Base-by-base conservation (phyloP, 2,113 vertebrate genomes). In the Peromyscus maniculatus region DNA sequence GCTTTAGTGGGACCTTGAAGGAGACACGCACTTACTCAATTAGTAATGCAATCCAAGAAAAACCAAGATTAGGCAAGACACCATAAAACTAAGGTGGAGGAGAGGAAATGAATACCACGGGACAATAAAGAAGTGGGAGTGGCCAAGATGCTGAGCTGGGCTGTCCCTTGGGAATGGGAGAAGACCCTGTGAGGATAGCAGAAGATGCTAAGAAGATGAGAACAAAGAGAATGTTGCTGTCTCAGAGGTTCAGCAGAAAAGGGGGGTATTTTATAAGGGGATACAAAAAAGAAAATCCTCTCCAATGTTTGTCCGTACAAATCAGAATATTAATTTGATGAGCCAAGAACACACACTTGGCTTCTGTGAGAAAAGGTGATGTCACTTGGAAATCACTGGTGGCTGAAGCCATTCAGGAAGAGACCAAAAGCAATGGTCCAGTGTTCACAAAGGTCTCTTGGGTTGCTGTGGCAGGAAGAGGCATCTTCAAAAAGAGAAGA, bases 241-340 rank as follows among this genome's bases (percentile, higher is more conserved):
- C 82, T 98, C 99, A 13, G 96, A 15, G 97, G 99, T 99, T 98
- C 99, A 99, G 4, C 99, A 99, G 92, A 99, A 99, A 92, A 99
- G 99, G 97, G 99, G 99, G 97, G 99, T 99, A 1, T 99, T 99
- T 49, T 99, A 99, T 98, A 98, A 95, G 99, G 99, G 97, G 99
- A 99, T 97, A 99, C 99, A 12, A 99, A 99, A 62, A 43, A 7
- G 16, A 22, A 98, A 99, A 99, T 74, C 99, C 99, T 26, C 97
- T 99, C 67, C 99, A 99, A 98, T 99, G 99, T 4, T 99, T 99
- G 98, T 99, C 99, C 95, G 21, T 31, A 36, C 16, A 28, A 80
- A 55, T 98, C 99, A 97, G 99, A 99, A 91, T 99, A 99, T 96
- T 99, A 99, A 93, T 99, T 99, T 97, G 99, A 67, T 49, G 43